A percentile compares a stretch with the other conserved stretches of the same genome.
phyloP scores from a whole-genome alignment of 2,113 vertebrate genomes.

The Ciconia boyciana region DNA sequence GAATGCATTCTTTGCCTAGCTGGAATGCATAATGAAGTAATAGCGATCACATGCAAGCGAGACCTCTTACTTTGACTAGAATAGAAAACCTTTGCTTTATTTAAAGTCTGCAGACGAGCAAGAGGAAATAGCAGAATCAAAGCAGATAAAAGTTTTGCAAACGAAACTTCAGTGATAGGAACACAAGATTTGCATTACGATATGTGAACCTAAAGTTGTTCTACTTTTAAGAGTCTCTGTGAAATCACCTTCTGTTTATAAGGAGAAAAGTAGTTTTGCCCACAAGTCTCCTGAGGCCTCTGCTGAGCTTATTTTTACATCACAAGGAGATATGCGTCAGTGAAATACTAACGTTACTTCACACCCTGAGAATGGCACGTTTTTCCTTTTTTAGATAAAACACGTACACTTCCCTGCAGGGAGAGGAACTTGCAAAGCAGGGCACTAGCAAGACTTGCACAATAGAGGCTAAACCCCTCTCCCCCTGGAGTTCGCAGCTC shows the following conservation, averaged over 20 bases:
- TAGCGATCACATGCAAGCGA: background rate
- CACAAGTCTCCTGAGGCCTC: background rate
- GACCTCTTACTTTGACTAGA: background rate
- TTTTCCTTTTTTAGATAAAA: constrained; percentile 57
- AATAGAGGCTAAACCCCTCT: background rate
- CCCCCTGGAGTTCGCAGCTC: background rate
- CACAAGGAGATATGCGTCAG: constrained; percentile 6
- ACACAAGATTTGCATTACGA: background rate
- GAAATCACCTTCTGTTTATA: constrained; percentile 29
- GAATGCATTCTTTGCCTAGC: background rate
- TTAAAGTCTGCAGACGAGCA: background rate
- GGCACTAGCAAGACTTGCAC: background rate
- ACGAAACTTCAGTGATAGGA: background rate
- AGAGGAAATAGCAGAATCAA: constrained; percentile 11
- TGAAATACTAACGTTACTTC: constrained; percentile 14
- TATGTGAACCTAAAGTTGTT: background rate
- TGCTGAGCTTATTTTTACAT: background rate
- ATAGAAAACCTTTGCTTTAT: background rate
- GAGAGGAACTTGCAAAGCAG: constrained; percentile 23
- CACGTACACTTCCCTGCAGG: background rate
- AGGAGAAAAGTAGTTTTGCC: constrained; percentile 4
- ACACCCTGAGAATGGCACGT: background rate
- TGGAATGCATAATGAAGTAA: background rate
- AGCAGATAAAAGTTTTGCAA: background rate
- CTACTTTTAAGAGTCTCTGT: background rate